Evolutionary conservation across 2,113 vertebrate species (phyloP).

Genomic region (Ochotona curzoniae): DNA sequence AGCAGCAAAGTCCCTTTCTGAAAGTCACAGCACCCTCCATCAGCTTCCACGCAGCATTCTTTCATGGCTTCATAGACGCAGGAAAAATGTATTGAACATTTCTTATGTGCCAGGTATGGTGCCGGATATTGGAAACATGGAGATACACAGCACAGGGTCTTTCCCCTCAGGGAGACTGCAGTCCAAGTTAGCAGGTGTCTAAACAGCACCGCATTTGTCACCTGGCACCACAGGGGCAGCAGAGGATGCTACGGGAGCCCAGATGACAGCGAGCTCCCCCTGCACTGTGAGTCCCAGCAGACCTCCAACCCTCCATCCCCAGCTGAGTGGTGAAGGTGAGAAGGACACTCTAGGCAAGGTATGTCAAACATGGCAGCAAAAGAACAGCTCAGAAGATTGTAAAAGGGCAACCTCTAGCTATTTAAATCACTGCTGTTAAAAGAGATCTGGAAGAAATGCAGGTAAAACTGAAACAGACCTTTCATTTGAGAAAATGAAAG

Average conservation of each 20-base stretch:
- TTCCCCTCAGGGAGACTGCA: background rate
- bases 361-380: constrained; percentile 49
- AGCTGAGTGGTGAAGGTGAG: constrained; percentile 28
- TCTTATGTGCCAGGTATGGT: background rate
- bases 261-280: background rate
- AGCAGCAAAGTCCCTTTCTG: background rate
- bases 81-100: constrained; percentile 20
- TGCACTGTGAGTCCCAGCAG: background rate
- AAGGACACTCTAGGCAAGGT: constrained; percentile 59
- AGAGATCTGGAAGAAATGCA: constrained; percentile 51
- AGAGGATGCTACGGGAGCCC: background rate
- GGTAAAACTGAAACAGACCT: background rate
- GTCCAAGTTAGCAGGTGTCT: background rate
- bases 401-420: constrained; percentile 50
- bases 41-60: constrained; percentile 30
- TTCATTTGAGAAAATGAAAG: no score
- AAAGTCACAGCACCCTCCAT: constrained; percentile 24
- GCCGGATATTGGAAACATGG: background rate
- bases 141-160: background rate
- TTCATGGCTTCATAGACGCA: background rate
- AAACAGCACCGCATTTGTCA: background rate
- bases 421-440: constrained; percentile 46
- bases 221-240: constrained; percentile 12
- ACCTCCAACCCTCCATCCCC: background rate
- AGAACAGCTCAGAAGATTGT: constrained; percentile 38